Percentiles rank a stretch among this genome's conserved stretches.
Conservation (phyloP, 2,113 vertebrate genomes). For the Dromas ardeola region DNA sequence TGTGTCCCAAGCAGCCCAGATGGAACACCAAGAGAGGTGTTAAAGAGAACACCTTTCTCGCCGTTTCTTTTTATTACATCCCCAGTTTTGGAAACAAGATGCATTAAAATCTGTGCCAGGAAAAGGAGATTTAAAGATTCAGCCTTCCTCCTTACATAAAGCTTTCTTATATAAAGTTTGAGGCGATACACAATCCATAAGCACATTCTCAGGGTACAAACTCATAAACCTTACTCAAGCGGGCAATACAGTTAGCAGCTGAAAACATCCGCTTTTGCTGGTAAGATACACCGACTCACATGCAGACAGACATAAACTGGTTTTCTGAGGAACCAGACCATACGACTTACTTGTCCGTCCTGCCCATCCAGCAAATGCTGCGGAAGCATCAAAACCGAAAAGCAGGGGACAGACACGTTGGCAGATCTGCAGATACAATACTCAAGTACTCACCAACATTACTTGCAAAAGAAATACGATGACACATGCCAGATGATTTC, state of each 20-base stretch:
- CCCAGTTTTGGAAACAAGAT: conserved; percentile 26
- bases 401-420: neutral
- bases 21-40: conserved; percentile 27
- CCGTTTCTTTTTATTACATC: conserved; percentile 5
- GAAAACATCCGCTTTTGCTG: neutral
- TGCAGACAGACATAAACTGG: neutral
- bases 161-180: neutral
- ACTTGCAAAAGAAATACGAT: neutral
- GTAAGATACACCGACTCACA: neutral
- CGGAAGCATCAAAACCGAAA: neutral
- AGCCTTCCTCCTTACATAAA: neutral
- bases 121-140: neutral
- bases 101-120: conserved; percentile 19
- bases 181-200: rapidly evolving
- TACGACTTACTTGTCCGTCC: neutral
- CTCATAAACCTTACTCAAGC: neutral
- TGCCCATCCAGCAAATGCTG: neutral
- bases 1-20: conserved; percentile 29
- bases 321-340: neutral
- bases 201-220: neutral
- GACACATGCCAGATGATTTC: neutral
- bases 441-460: neutral
- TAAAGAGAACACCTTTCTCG: conserved; percentile 36
- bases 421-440: neutral
- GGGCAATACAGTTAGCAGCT: neutral